A percentile compares a stretch with the other conserved stretches of the same genome.
Conservation (phyloP, 2,888 invertebrate genomes). For the Sesamia inferens region DNA sequence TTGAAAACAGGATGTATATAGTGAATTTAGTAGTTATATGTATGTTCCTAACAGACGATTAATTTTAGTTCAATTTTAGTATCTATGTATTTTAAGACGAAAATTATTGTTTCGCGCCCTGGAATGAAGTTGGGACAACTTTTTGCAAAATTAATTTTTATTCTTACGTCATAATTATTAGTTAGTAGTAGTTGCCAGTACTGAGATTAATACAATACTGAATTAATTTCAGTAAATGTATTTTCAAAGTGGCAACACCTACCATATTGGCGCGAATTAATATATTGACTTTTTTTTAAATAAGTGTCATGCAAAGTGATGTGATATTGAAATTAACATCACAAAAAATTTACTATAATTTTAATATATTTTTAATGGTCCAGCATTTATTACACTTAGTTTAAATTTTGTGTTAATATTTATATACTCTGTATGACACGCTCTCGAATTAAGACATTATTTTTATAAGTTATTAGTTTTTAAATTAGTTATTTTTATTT, state of each 20-base stretch:
- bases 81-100: constrained; percentile 17
- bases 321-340: constrained; percentile 36
- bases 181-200: too few relatives aligned
- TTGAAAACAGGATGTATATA: constrained; percentile 64
- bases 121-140: background rate
- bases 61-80: constrained; percentile 54
- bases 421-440: constrained; percentile 64
- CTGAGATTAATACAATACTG: too few relatives aligned
- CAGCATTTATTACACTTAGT: constrained; percentile 67
- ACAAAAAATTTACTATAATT: constrained; percentile 31
- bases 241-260: constrained; percentile 12
- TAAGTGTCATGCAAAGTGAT: constrained; percentile 36
- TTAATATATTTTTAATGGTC: constrained; percentile 44
- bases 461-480: constrained; percentile 42
- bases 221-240: too few relatives aligned
- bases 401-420: constrained; percentile 61
- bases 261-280: background rate
- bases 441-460: constrained; percentile 52
- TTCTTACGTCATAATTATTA: background rate
- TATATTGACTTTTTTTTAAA: constrained; percentile 4
- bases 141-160: background rate
- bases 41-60: constrained; percentile 65
- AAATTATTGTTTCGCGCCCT: constrained; percentile 19
- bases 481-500: constrained; percentile 41
- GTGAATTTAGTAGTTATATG: constrained; percentile 60